phyloP scores from a whole-genome alignment of 2,113 vertebrate species.

The Globicephala melas region DNA sequence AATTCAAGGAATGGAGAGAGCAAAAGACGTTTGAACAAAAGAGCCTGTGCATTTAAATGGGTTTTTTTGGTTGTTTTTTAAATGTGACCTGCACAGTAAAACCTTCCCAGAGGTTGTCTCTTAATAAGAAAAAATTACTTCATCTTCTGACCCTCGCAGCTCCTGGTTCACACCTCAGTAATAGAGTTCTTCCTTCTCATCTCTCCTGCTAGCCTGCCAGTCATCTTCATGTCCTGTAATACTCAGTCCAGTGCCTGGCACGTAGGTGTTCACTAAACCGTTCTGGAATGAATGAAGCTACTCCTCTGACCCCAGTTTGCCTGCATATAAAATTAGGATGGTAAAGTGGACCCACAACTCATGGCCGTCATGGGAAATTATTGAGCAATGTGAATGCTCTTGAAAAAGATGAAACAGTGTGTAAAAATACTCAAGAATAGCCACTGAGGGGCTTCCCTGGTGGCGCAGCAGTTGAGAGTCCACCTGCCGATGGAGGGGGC shows the following conservation, averaged over 20 bases:
- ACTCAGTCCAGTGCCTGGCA: not conserved
- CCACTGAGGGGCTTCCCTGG: not conserved
- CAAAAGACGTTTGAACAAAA: not conserved
- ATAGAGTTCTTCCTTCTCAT: not conserved
- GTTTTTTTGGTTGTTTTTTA: not conserved
- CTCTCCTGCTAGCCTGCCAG: not conserved
- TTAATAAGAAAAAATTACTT: not conserved
- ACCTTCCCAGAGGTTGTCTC: not conserved
- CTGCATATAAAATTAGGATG: not conserved
- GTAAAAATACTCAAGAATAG: not conserved
- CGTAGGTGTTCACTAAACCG: not conserved
- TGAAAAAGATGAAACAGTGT: constrained; percentile 9
- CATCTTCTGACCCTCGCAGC: not conserved
- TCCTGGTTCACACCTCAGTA: not conserved
- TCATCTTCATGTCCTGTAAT: not conserved
- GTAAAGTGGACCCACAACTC: not conserved
- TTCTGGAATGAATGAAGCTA: not conserved
- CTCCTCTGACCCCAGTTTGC: not conserved
- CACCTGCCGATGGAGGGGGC: too few species aligned
- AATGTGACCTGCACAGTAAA: not conserved
- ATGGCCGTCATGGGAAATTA: not conserved
- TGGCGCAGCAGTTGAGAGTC: too few species aligned
- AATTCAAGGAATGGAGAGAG: not conserved
- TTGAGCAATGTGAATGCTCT: not conserved
- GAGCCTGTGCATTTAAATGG: not conserved